Percentiles rank a stretch among this genome's conserved stretches.
Conservation (phyloP, 2,888 invertebrate genomes). For the Drosophila ustulata region DNA sequence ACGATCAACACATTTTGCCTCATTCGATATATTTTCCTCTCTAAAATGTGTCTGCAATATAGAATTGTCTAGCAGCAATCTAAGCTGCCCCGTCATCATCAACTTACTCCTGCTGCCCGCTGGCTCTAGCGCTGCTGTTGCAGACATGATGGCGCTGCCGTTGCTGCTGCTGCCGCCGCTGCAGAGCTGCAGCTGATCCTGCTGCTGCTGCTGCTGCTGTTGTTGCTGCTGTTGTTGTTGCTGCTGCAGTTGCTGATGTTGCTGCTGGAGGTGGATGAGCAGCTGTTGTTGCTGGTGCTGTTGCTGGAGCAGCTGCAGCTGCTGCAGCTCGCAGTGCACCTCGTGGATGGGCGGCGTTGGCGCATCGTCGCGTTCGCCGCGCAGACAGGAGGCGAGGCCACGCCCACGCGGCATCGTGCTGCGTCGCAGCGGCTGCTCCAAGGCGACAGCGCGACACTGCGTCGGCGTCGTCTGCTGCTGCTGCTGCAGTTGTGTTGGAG, state of each 20-base stretch:
- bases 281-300: conserved; percentile 61
- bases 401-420: conserved; percentile 84
- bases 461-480: conserved; percentile 28
- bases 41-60: too few relatives aligned
- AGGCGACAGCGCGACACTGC: conserved; percentile 49
- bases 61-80: too few relatives aligned
- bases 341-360: conserved; percentile 74
- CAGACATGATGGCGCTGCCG: conserved; percentile 32
- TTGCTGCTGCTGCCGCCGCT: conserved; percentile 47
- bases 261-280: conserved; percentile 49
- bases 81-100: too few relatives aligned
- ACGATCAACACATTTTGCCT: too few relatives aligned
- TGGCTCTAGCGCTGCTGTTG: conserved; percentile 56
- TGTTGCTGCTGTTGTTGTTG: conserved; percentile 42
- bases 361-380: conserved; percentile 84
- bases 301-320: conserved; percentile 74
- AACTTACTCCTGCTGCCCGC: conserved; percentile 81
- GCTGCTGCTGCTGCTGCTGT: conserved; percentile 14
- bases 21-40: too few relatives aligned
- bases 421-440: conserved; percentile 75
- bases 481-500: conserved; percentile 32
- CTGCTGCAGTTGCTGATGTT: conserved; percentile 48
- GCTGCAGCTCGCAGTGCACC: conserved; percentile 64
- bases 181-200: conserved; percentile 52
- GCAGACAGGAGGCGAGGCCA: conserved; percentile 84